Base-by-base conservation (phyloP, 1,140 invertebrate species). In the Tribolium castaneum region DNA sequence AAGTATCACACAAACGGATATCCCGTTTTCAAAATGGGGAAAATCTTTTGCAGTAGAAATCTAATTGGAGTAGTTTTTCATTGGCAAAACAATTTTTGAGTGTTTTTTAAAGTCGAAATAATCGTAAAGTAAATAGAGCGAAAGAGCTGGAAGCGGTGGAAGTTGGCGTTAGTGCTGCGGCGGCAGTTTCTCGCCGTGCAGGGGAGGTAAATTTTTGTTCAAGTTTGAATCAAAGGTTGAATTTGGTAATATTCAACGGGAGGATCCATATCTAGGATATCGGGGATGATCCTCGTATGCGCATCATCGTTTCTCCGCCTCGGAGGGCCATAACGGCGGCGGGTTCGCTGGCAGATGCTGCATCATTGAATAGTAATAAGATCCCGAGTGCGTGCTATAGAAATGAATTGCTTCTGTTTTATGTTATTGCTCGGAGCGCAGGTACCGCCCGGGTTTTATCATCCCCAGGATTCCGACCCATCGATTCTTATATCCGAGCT, bases 321-420 rank as follows among this genome's bases (percentile, higher is more conserved):
- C 59, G 59, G 59, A 66, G 79, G 80, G 70, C 82, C 81, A 83
- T 83, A 83, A 83, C 82, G 25, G 62, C 62, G 34, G 51, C 49
- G 35, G 66, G 39, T 62, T 71, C 72, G 13, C 80, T 77, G 72
- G 79, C 75, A 59, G 80, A 81, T 80, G 82, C 80, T 83, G 82
- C 83, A 82, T 84, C 83, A 84, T 84, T 84, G 83, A 84, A 84
- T 84, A 84, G 80, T 84, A 84, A 84, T 84, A 84, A 84, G 83
- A 84, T 84, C 83, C 80, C 82, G 77, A 77, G 81, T 81, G 82
- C 78, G 83, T 83, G 82, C 75, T 83, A 80, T 80, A 84, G 83
- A 84, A 84, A 84, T 84, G 83, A 84, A 84, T 84, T 84, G 83
- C 83, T 82, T 81, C 82, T 82, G 83, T 83, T 84, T 84, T 84